These are phyloP conservation scores for Sminthurides aquaticus DNA, from an alignment of 2,888 invertebrate species.

Conservation along the genomic window DNA sequence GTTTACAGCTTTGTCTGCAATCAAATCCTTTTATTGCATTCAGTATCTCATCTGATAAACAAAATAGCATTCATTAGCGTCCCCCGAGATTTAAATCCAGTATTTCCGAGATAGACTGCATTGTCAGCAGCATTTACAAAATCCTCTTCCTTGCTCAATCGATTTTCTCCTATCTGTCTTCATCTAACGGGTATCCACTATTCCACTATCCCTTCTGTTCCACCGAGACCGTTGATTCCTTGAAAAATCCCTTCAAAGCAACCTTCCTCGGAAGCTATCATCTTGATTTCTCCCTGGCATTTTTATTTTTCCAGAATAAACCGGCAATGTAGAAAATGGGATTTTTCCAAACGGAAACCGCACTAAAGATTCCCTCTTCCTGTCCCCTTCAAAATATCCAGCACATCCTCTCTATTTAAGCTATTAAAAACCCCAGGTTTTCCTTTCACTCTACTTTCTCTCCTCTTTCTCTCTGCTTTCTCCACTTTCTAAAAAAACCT, in stretches of 20 bases:
- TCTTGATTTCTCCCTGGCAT: background rate
- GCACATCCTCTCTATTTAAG: no score
- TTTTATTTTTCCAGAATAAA: no score
- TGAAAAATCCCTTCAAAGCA: background rate
- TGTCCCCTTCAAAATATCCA: background rate
- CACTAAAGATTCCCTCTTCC: background rate
- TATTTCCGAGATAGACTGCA: no score
- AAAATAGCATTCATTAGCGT: conserved; percentile 8
- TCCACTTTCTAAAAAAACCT: no score
- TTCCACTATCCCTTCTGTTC: background rate
- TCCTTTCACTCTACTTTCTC: no score
- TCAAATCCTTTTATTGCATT: background rate
- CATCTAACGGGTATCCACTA: background rate
- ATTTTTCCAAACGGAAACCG: no score
- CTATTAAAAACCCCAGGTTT: no score
- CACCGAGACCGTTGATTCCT: background rate
- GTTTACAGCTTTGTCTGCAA: background rate
- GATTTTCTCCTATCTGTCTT: background rate
- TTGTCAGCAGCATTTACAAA: background rate
- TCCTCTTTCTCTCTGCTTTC: no score
- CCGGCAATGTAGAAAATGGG: no score
- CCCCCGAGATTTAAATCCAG: background rate
- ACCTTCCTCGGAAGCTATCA: background rate
- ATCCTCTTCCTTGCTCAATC: background rate
- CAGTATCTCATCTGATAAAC: conserved; percentile 5